Conservation (phyloP, 2,113 vertebrate species). For the Macheiramphus alcinus region DNA sequence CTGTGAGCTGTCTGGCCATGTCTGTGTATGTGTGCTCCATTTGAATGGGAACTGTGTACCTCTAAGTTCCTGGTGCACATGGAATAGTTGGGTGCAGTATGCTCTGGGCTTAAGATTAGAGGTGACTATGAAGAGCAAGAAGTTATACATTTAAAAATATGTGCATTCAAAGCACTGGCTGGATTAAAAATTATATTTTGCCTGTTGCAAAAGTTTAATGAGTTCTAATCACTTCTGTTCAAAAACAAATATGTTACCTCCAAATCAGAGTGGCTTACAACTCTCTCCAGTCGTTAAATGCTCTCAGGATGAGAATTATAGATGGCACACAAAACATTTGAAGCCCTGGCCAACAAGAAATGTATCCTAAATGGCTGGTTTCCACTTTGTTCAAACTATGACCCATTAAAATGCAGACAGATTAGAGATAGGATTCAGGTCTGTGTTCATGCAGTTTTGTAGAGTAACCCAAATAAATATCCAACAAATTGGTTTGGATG, state of each 20-base stretch:
- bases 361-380: conserved; percentile 48
- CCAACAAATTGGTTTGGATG: conserved; percentile 63
- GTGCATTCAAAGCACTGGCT: not conserved
- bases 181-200: not conserved
- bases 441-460: conserved; percentile 42
- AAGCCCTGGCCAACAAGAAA: conserved; percentile 46
- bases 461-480: conserved; percentile 67
- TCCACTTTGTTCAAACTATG: conserved; percentile 49
- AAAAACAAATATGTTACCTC: not conserved
- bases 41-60: not conserved
- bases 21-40: not conserved
- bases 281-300: not conserved
- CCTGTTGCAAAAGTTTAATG: not conserved
- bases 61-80: not conserved
- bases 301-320: conserved; percentile 20
- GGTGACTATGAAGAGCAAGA: not conserved
- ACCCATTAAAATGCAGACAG: conserved; percentile 53
- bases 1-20: not conserved
- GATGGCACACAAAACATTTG: conserved; percentile 28
- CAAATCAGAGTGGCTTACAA: not conserved
- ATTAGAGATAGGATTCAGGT: conserved; percentile 60
- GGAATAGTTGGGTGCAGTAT: not conserved
- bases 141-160: not conserved
- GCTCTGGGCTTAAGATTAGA: not conserved
- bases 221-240: conserved; percentile 34